Evolutionary conservation across 2,113 vertebrate species (phyloP).

Genomic region (Tylochromis polylepis): DNA sequence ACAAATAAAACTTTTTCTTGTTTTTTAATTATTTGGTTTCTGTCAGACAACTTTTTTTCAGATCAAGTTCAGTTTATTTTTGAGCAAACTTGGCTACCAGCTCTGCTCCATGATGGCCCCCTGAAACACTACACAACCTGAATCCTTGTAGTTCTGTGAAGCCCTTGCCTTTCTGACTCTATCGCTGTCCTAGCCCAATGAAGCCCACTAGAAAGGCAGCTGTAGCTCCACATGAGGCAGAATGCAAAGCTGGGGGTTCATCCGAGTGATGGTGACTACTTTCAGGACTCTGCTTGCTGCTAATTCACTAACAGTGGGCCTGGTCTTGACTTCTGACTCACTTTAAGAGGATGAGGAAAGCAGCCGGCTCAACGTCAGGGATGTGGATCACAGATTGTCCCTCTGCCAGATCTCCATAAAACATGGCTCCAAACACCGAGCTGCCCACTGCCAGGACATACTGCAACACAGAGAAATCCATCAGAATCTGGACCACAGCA

Average conservation of each 20-base stretch:
- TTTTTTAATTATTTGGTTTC: not conserved
- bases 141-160: not conserved
- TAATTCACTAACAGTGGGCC: not conserved
- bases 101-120: not conserved
- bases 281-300: not conserved
- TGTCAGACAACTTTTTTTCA: not conserved
- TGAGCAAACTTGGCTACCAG: not conserved
- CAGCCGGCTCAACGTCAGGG: conserved; percentile 91
- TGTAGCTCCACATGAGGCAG: not conserved
- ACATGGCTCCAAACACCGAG: conserved; percentile 96
- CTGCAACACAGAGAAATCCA: conserved; percentile 63
- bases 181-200: not conserved
- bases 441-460: conserved; percentile 94
- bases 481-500: not conserved
- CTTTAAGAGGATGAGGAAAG: conserved; percentile 92
- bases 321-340: conserved; percentile 62
- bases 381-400: conserved; percentile 91
- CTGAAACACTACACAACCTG: not conserved
- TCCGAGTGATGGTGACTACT: not conserved
- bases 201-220: not conserved
- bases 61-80: not conserved
- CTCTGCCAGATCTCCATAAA: conserved; percentile 92
- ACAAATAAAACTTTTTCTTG: not conserved
- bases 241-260: not conserved
- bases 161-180: not conserved